Evolutionary conservation across 2,113 vertebrate species (phyloP).

Genomic region (Entosphenus tridentatus): DNA sequence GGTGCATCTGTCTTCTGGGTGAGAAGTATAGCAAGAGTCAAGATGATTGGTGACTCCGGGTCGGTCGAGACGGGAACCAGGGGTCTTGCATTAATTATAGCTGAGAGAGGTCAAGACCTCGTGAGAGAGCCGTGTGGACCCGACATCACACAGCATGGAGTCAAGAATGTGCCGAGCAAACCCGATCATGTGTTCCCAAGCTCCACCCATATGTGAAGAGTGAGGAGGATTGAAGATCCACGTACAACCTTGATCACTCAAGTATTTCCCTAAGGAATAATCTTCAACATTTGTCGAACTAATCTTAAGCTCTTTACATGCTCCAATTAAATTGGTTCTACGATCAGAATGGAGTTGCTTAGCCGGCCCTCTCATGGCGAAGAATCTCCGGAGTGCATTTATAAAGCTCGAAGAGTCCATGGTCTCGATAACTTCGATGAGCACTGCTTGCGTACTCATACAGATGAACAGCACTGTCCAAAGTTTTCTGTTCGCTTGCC

Average conservation of each 20-base stretch:
- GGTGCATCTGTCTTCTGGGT: neutral
- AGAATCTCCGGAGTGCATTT: neutral
- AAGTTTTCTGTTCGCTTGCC: neutral
- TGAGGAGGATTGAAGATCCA: neutral
- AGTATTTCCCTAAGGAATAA: neutral
- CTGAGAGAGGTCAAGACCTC: neutral
- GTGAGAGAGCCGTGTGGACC: neutral
- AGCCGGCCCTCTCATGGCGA: neutral
- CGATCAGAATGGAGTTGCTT: neutral
- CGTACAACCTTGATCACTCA: neutral
- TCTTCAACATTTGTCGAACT: neutral
- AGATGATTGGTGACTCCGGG: neutral
- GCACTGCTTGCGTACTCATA: neutral
- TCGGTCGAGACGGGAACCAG: neutral
- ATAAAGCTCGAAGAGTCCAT: neutral
- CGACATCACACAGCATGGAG: neutral
- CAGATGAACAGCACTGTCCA: neutral
- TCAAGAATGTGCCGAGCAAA: neutral
- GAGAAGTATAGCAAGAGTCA: neutral
- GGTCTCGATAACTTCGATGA: neutral
- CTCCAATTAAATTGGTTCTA: neutral
- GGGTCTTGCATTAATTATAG: neutral
- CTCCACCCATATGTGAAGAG: neutral
- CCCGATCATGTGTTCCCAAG: neutral
- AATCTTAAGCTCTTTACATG: neutral